These are phyloP conservation scores for Karalla daura DNA, from an alignment of 2,797 vertebrate species.

Conservation along the genomic window DNA sequence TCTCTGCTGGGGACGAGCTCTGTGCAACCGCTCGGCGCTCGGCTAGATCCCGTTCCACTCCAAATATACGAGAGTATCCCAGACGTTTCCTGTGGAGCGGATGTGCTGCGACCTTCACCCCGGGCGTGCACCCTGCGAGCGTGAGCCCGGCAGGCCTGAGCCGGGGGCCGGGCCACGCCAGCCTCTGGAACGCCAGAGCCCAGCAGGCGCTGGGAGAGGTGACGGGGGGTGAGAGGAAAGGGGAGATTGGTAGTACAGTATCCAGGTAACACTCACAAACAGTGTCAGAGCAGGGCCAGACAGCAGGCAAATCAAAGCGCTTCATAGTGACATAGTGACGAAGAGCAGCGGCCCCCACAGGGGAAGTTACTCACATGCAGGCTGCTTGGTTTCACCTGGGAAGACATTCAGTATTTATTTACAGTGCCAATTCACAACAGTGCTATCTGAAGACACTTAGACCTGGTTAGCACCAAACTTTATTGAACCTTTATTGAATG, in stretches of 20 bases:
- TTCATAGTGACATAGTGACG: slow-evolving; percentile 47
- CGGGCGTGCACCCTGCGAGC: slow-evolving; percentile 7
- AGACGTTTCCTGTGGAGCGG: slow-evolving; percentile 57
- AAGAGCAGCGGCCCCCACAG: slow-evolving; percentile 35
- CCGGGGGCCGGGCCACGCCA: slow-evolving; percentile 47
- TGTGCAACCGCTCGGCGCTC: slow-evolving; percentile 19
- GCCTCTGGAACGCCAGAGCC: slow-evolving; percentile 60
- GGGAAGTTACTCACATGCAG: slow-evolving; percentile 36
- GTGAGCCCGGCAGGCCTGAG: slow-evolving; percentile 33
- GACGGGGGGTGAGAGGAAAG: slow-evolving; percentile 44
- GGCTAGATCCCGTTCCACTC: slow-evolving; percentile 17
- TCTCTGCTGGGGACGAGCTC: slow-evolving; percentile 17
- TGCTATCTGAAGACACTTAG: no score
- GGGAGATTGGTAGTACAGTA: slow-evolving; percentile 58
- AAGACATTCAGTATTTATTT: no score
- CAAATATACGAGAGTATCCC: slow-evolving; percentile 20
- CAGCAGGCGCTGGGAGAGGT: slow-evolving; percentile 26
- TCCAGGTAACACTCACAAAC: slow-evolving; percentile 77
- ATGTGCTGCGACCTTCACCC: slow-evolving; percentile 63
- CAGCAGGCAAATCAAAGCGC: slow-evolving; percentile 39
- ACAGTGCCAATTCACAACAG: no score
- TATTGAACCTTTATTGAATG: no score
- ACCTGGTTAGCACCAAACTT: no score
- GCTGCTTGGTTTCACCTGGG: slow-evolving; percentile 13
- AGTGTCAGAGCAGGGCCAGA: slow-evolving; percentile 67